Evolutionary conservation across 1,140 invertebrate genomes (phyloP).

Genomic region (Olivierus martensii): DNA sequence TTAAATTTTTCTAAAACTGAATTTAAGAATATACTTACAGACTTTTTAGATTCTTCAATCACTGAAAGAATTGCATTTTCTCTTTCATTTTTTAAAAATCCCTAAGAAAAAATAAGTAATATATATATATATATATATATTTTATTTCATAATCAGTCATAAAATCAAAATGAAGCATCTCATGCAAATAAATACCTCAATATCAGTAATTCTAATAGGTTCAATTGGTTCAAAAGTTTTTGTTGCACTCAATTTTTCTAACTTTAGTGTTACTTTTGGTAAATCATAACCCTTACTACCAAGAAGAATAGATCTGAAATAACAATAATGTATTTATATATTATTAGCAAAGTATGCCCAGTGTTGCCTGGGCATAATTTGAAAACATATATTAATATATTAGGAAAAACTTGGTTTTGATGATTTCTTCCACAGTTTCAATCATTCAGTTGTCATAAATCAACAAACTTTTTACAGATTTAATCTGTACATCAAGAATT

Average conservation of each 20-base stretch:
- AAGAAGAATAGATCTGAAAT: constrained; percentile 58
- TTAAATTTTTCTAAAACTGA: no score
- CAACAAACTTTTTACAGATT: no score
- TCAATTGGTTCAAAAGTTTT: constrained; percentile 75
- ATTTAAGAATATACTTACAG: constrained; percentile 43
- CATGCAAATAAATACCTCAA: constrained; percentile 27
- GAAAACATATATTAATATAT: no score
- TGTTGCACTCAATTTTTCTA: constrained; percentile 65
- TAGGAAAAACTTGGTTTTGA: no score
- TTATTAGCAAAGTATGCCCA: no score
- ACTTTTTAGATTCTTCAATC: constrained; percentile 74
- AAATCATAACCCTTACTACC: constrained; percentile 85
- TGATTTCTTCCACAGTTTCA: no score
- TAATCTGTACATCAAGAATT: no score
- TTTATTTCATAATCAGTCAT: background rate
- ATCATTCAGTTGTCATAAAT: no score
- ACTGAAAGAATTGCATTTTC: constrained; percentile 84
- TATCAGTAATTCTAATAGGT: constrained; percentile 75
- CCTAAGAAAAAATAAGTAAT: constrained; percentile 32
- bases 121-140: background rate
- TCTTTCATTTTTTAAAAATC: constrained; percentile 80
- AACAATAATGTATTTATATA: background rate
- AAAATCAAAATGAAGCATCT: background rate
- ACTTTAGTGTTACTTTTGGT: constrained; percentile 76
- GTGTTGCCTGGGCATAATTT: no score